Evolutionary conservation across 1,140 invertebrate species (phyloP).

Genomic region (Drosophila fuyamai): DNA sequence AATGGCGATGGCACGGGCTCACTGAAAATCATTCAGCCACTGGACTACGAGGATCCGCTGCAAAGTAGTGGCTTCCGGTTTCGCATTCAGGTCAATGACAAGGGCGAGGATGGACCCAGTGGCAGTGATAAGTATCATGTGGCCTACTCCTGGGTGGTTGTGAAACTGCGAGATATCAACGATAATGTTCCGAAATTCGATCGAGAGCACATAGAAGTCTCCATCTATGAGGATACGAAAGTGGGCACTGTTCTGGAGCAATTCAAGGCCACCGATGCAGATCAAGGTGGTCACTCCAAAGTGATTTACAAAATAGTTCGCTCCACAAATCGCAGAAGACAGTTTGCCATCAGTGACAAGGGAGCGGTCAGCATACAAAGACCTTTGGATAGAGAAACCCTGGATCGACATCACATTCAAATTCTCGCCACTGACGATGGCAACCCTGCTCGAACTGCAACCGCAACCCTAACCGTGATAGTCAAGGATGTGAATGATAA

Average conservation of each 20-base stretch:
- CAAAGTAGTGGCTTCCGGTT: conserved; percentile 87
- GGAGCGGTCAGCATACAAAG: conserved; percentile 88
- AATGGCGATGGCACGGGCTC: conserved; percentile 89
- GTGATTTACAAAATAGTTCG: conserved; percentile 87
- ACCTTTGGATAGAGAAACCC: conserved; percentile 86
- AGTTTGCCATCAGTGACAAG: conserved; percentile 87
- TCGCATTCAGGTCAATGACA: conserved; percentile 87
- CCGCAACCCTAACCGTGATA: conserved; percentile 88
- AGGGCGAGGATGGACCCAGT: conserved; percentile 84
- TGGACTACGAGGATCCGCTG: conserved; percentile 87
- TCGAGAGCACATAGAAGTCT: conserved; percentile 87
- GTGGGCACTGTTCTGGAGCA: conserved; percentile 87
- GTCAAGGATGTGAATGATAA: conserved; percentile 90
- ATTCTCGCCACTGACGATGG: conserved; percentile 89
- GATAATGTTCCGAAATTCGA: conserved; percentile 88
- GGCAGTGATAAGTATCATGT: conserved; percentile 88
- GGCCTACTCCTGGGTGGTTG: conserved; percentile 88
- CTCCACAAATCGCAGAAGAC: conserved; percentile 87
- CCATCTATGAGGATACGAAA: conserved; percentile 88
- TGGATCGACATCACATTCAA: conserved; percentile 87
- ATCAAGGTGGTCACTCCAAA: conserved; percentile 86
- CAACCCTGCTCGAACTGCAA: conserved; percentile 87
- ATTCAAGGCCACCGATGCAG: conserved; percentile 88
- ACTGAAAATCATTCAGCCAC: conserved; percentile 88
- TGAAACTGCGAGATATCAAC: conserved; percentile 88